These are phyloP conservation scores for Danaus melanippus DNA, from an alignment of 1,140 invertebrate genomes.

Conservation along the genomic window DNA sequence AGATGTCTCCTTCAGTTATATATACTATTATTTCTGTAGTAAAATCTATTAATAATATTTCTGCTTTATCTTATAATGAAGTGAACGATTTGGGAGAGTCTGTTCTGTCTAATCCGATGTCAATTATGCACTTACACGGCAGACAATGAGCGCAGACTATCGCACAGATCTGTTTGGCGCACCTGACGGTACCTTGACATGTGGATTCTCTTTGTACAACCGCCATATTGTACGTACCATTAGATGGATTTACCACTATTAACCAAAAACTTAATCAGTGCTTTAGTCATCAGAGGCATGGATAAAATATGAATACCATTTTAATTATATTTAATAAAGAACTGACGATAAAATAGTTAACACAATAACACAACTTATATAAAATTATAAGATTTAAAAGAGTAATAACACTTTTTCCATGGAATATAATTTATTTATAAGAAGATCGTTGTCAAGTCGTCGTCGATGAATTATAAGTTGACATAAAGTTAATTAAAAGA, in stretches of 20 bases:
- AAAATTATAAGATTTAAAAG: too few relatives aligned
- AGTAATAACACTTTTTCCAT: too few relatives aligned
- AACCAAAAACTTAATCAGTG: too few relatives aligned
- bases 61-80: conserved; percentile 6
- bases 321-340: too few relatives aligned
- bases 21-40: too few relatives aligned
- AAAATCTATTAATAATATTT: too few relatives aligned
- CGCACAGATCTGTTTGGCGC: conserved; percentile 42
- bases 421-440: conserved; percentile 8
- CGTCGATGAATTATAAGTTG: conserved; percentile 31
- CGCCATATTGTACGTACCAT: conserved; percentile 14
- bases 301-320: too few relatives aligned
- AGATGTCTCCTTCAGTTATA: too few relatives aligned
- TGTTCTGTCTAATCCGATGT: conserved; percentile 20
- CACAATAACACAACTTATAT: too few relatives aligned
- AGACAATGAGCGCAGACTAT: conserved; percentile 51
- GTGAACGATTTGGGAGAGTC: conserved; percentile 6
- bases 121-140: conserved; percentile 51
- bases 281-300: too few relatives aligned
- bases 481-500: conserved; percentile 65
- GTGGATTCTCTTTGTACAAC: conserved; percentile 47
- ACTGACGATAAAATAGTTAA: too few relatives aligned
- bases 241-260: conserved; percentile 1
- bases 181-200: conserved; percentile 48
- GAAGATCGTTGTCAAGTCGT: conserved; percentile 25